phyloP scores from a whole-genome alignment of 2,113 vertebrate species.

The Gallinago media region DNA sequence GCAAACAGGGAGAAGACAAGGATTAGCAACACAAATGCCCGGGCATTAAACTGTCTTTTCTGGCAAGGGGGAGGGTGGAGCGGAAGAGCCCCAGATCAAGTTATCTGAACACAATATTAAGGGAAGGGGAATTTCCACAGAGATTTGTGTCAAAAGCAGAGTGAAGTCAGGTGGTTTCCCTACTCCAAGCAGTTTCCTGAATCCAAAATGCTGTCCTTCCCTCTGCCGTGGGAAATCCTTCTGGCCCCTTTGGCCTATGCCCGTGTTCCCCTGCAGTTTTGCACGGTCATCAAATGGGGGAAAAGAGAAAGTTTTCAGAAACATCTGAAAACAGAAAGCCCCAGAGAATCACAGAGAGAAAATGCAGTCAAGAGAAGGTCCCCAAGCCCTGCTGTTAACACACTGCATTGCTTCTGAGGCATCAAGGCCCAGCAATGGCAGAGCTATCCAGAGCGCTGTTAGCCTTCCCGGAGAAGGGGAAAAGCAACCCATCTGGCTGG shows the following conservation, averaged over 20 bases:
- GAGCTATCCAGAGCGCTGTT: background rate
- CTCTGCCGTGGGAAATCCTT: background rate
- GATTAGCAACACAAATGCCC: background rate
- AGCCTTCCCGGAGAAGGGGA: background rate
- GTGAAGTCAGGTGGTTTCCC: background rate
- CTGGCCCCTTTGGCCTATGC: background rate
- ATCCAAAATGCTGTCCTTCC: background rate
- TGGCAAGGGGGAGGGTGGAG: background rate
- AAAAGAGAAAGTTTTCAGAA: background rate
- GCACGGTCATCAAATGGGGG: background rate
- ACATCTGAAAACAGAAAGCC: background rate
- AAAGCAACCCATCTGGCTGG: background rate
- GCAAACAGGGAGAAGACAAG: background rate
- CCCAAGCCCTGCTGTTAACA: background rate
- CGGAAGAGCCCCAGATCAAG: background rate
- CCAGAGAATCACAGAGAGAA: background rate
- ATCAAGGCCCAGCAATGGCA: background rate
- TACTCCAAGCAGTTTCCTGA: background rate
- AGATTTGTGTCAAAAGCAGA: background rate
- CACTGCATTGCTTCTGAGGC: background rate
- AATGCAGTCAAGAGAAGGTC: rapidly evolving
- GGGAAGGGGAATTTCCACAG: background rate
- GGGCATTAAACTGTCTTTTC: background rate
- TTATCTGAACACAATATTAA: background rate
- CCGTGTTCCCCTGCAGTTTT: background rate